phyloP scores from a whole-genome alignment of 2,888 invertebrate species.

The Drosophila nr. medialis region DNA sequence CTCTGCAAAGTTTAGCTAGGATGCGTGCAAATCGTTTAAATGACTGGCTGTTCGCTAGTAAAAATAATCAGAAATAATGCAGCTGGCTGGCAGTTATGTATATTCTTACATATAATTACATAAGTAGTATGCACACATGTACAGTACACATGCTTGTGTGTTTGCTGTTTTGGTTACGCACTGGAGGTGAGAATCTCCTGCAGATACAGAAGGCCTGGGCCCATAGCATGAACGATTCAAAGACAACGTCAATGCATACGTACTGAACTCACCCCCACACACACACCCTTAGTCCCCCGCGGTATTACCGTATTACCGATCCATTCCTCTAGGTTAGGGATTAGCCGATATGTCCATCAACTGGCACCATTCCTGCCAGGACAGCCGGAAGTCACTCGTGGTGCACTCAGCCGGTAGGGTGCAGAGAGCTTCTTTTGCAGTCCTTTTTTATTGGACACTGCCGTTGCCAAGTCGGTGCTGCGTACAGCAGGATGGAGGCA shows the following conservation, averaged over 20 bases:
- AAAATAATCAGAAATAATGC: slow-evolving; percentile 33
- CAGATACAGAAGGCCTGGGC: too few relatives aligned
- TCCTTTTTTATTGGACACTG: not conserved
- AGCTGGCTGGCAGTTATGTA: not conserved
- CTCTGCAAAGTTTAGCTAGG: not conserved
- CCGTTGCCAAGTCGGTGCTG: not conserved
- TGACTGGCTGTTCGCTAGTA: not conserved
- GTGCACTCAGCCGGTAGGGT: not conserved
- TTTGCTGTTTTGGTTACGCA: too few relatives aligned
- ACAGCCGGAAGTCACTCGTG: not conserved
- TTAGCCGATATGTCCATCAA: too few relatives aligned
- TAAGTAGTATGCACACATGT: not conserved
- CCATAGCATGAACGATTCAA: too few relatives aligned
- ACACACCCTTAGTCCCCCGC: too few relatives aligned
- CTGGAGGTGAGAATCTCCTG: too few relatives aligned
- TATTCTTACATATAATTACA: not conserved
- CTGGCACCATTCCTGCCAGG: too few relatives aligned
- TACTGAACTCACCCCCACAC: too few relatives aligned
- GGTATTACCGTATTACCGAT: too few relatives aligned
- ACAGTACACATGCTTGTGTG: too few relatives aligned
- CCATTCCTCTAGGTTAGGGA: too few relatives aligned
- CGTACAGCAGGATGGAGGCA: not conserved
- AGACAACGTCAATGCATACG: too few relatives aligned
- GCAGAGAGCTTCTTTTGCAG: not conserved
- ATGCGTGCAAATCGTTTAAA: not conserved